Percentiles rank a stretch among this genome's conserved stretches.
Conservation (phyloP, 2,888 invertebrate species). For the Nudaria mundana region DNA sequence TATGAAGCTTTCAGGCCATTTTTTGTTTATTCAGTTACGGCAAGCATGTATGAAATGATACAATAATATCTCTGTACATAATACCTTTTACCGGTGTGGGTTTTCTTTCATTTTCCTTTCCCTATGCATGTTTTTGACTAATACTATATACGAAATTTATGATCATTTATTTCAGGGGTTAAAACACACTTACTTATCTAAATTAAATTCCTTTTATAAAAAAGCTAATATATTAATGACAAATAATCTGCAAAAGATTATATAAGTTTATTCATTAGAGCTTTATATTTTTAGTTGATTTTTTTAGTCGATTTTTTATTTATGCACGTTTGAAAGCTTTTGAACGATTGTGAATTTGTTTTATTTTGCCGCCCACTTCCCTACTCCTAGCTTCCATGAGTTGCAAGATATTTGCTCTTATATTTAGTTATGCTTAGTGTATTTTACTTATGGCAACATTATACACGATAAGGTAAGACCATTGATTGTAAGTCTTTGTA, state of each 20-base stretch:
- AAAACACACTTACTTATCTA: slow-evolving; percentile 12
- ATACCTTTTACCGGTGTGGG: slow-evolving; percentile 49
- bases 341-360: slow-evolving; percentile 79
- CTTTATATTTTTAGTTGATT: slow-evolving; percentile 25
- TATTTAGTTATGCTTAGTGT: slow-evolving; percentile 43
- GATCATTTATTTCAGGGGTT: slow-evolving; percentile 14
- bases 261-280: slow-evolving; percentile 3
- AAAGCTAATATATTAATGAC: slow-evolving; percentile 8
- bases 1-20: slow-evolving; percentile 72
- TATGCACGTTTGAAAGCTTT: slow-evolving; percentile 82
- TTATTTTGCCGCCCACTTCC: slow-evolving; percentile 60
- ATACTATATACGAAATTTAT: slow-evolving; percentile 15
- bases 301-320: slow-evolving; percentile 21
- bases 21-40: slow-evolving; percentile 18
- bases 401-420: slow-evolving; percentile 54
- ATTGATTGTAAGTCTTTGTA: slow-evolving; percentile 26
- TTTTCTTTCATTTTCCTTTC: slow-evolving; percentile 33
- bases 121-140: slow-evolving; percentile 34
- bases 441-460: slow-evolving; percentile 50
- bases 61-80: slow-evolving; percentile 26
- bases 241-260: slow-evolving; percentile 12
- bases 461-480: slow-evolving; percentile 61
- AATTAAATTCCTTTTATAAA: not conserved
- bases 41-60: slow-evolving; percentile 76
- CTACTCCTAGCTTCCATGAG: slow-evolving; percentile 46